phyloP scores from a whole-genome alignment of 2,888 invertebrate genomes.

The Auanema sp. region DNA sequence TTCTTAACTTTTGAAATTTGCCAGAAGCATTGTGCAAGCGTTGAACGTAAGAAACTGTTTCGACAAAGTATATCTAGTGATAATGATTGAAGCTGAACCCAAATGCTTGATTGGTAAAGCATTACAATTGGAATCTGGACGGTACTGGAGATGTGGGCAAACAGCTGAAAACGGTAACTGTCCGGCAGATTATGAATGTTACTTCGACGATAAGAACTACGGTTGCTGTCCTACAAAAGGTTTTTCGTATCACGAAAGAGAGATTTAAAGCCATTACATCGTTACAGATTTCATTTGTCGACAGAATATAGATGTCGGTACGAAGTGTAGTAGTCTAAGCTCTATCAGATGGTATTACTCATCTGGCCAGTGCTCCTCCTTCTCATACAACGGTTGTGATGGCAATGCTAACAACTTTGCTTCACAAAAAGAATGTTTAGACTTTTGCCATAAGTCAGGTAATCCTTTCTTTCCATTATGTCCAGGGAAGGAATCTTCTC shows the following conservation, averaged over 20 bases:
- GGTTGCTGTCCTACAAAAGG: constrained; percentile 53
- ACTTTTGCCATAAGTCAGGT: constrained; percentile 44
- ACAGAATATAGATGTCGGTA: constrained; percentile 22
- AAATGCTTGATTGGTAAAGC: constrained; percentile 49
- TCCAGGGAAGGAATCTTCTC: too few relatives aligned
- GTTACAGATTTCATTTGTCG: constrained; percentile 31
- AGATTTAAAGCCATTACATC: neutral
- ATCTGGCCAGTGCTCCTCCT: constrained; percentile 39
- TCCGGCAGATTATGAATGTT: constrained; percentile 53
- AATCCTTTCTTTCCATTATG: neutral
- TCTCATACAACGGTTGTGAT: constrained; percentile 51
- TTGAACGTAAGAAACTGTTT: constrained; percentile 32
- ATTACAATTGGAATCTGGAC: constrained; percentile 33
- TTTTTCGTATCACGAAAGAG: constrained; percentile 5
- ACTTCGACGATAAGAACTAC: constrained; percentile 44
- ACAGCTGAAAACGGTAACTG: constrained; percentile 27
- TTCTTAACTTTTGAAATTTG: constrained; percentile 45
- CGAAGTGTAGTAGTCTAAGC: constrained; percentile 67
- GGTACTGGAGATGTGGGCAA: constrained; percentile 40
- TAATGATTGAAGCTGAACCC: constrained; percentile 42
- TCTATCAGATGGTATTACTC: constrained; percentile 80
- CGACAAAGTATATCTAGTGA: neutral
- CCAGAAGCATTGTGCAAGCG: constrained; percentile 38
- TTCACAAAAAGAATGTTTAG: constrained; percentile 41
- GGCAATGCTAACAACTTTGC: constrained; percentile 56